A percentile compares a stretch with the other conserved stretches of the same genome.
phyloP scores from a whole-genome alignment of 2,113 vertebrate genomes.

The Edolisoma coerulescens region DNA sequence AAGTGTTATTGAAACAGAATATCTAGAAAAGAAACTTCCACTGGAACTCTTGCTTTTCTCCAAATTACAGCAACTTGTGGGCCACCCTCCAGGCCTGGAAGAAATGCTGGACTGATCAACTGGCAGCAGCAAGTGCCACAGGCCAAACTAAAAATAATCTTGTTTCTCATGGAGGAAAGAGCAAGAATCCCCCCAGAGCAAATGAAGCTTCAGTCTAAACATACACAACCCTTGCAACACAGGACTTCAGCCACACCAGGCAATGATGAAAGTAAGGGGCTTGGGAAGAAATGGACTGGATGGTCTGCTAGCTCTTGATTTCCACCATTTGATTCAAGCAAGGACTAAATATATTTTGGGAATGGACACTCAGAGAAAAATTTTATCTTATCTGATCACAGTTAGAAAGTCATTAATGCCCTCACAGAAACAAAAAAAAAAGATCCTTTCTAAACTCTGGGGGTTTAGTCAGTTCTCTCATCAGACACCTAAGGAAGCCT shows the following conservation, averaged over 20 bases:
- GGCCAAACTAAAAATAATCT: neutral
- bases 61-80: neutral
- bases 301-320: neutral
- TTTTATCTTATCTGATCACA: neutral
- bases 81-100: neutral
- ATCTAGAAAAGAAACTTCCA: neutral
- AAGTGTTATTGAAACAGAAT: neutral
- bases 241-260: neutral
- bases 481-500: neutral
- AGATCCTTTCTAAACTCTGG: neutral
- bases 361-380: neutral
- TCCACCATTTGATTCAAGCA: neutral
- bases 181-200: neutral
- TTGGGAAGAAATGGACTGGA: neutral
- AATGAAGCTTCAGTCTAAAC: neutral
- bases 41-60: neutral
- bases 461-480: neutral
- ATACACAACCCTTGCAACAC: neutral
- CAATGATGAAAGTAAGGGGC: neutral
- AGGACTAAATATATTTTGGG: neutral
- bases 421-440: neutral
- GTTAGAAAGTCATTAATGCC: neutral
- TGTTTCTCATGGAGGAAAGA: neutral
- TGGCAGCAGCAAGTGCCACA: neutral
- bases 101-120: neutral